Conservation (phyloP, 2,797 vertebrate genomes). For the Phyllotis vaccarum region DNA sequence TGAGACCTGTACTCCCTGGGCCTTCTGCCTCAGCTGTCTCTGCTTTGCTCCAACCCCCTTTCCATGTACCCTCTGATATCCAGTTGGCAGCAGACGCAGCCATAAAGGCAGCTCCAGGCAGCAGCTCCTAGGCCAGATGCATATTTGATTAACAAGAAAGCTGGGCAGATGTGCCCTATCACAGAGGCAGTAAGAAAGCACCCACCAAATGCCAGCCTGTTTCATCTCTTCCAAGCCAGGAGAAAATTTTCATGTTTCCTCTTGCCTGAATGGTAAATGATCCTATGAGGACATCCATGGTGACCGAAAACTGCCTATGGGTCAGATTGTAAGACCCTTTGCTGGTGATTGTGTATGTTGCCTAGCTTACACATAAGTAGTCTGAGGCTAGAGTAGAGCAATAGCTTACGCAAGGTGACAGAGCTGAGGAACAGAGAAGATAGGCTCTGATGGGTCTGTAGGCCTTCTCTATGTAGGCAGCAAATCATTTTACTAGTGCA, state of each 20-base stretch:
- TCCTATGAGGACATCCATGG: not conserved
- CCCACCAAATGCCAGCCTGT: slow-evolving; percentile 65
- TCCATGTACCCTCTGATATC: not conserved
- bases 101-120: slow-evolving; percentile 4
- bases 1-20: not conserved
- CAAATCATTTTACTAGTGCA: no score
- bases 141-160: slow-evolving; percentile 67
- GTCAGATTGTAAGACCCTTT: not conserved
- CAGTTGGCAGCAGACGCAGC: slow-evolving; percentile 48
- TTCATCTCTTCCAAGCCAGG: slow-evolving; percentile 59
- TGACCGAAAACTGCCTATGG: not conserved
- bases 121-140: slow-evolving; percentile 60
- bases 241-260: not conserved
- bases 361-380: not conserved
- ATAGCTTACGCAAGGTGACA: not conserved
- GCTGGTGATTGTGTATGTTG: no score
- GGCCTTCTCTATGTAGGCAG: fast-evolving
- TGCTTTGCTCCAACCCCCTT: not conserved
- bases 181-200: slow-evolving; percentile 13
- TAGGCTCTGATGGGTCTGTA: not conserved
- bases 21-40: slow-evolving; percentile 28
- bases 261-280: not conserved
- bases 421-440: not conserved
- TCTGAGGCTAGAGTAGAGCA: not conserved
- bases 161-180: slow-evolving; percentile 73